Evolutionary conservation across 2,797 vertebrate species (phyloP).

Genomic region (Garrulus glandarius): DNA sequence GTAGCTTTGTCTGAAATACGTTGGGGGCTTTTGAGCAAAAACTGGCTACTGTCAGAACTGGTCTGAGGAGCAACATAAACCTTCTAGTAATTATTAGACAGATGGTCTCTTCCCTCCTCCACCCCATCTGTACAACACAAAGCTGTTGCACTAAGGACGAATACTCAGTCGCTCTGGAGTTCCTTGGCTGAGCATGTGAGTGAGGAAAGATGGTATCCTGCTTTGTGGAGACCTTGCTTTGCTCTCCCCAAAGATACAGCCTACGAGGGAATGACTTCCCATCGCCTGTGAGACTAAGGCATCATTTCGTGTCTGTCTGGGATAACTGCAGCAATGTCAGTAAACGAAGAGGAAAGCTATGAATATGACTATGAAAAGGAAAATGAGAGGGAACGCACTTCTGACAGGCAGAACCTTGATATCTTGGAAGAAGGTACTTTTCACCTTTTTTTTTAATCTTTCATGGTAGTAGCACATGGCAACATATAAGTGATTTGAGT

Average conservation of each 20-base stretch:
- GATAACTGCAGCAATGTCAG: conserved; percentile 73
- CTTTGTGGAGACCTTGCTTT: conserved; percentile 22
- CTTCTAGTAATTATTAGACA: conserved; percentile 38
- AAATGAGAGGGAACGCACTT: neutral
- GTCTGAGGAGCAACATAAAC: neutral
- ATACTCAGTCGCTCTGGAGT: neutral
- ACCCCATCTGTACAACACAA: neutral
- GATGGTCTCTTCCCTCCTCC: conserved; percentile 54
- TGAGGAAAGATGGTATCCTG: conserved; percentile 51
- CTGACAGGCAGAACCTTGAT: conserved; percentile 49
- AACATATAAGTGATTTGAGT: neutral
- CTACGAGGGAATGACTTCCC: neutral
- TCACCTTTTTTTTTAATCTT: neutral
- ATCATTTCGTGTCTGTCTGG: neutral
- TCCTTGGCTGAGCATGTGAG: conserved; percentile 52
- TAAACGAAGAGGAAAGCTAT: conserved; percentile 75
- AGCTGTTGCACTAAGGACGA: neutral
- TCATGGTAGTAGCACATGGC: neutral
- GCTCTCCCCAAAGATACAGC: neutral
- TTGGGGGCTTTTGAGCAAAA: neutral
- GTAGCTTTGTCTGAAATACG: neutral
- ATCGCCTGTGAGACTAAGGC: neutral
- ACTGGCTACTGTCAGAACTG: neutral
- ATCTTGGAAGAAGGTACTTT: conserved; percentile 82
- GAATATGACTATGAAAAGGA: conserved; percentile 71